phyloP scores from a whole-genome alignment of 2,797 vertebrate genomes.

The Dryobates pubescens region DNA sequence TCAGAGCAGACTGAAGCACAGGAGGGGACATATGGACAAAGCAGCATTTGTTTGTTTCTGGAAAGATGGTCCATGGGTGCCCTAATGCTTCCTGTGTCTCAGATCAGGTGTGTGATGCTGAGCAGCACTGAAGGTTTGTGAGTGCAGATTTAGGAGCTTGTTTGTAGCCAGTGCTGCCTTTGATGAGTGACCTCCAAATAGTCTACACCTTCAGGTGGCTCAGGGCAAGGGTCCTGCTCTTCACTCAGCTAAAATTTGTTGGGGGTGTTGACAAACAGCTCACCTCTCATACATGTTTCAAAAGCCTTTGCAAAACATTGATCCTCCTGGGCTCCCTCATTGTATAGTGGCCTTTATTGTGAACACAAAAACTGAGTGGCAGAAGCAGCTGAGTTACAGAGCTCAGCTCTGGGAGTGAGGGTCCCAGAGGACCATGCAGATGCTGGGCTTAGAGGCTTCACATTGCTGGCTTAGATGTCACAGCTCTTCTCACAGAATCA shows the following conservation, averaged over 20 bases:
- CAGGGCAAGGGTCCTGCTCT: background rate
- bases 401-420: background rate
- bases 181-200: background rate
- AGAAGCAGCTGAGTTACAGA: background rate
- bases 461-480: background rate
- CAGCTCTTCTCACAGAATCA: background rate
- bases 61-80: constrained; percentile 8
- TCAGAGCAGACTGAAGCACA: constrained; percentile 48
- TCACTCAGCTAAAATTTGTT: background rate
- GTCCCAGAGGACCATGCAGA: background rate
- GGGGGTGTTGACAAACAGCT: background rate
- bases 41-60: constrained; percentile 47
- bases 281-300: background rate
- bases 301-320: background rate
- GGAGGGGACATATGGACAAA: constrained; percentile 44
- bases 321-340: background rate
- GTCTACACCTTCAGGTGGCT: background rate
- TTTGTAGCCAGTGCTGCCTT: background rate
- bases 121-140: background rate
- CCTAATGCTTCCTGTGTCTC: background rate
- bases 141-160: background rate
- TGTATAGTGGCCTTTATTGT: background rate
- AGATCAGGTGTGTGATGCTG: accelerated
- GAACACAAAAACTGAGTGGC: background rate
- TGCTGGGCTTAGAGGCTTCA: accelerated